Evolutionary conservation across 2,113 vertebrate species (phyloP).

Genomic region (Chloropsis cyanopogon): DNA sequence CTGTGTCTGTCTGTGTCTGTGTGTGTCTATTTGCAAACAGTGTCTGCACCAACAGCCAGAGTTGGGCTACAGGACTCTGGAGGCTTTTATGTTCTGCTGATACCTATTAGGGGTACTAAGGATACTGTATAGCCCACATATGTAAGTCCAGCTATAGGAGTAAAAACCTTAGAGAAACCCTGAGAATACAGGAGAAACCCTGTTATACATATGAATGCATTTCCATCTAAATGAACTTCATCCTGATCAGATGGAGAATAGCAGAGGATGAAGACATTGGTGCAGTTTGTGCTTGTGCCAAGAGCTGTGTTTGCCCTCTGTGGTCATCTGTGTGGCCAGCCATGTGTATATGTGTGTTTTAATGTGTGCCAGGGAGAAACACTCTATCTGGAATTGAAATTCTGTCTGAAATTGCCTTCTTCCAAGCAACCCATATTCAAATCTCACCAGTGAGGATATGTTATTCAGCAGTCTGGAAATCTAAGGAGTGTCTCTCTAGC

Average conservation of each 20-base stretch:
- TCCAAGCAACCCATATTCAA: neutral
- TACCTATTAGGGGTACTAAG: neutral
- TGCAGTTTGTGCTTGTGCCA: neutral
- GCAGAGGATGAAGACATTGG: neutral
- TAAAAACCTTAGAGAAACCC: too few species aligned
- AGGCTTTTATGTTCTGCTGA: neutral
- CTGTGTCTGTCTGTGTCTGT: too few species aligned
- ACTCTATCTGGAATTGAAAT: neutral
- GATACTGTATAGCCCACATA: neutral
- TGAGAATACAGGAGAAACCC: neutral
- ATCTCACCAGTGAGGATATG: neutral
- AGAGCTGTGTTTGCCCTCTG: neutral
- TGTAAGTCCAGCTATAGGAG: neutral
- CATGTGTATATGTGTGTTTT: too few species aligned
- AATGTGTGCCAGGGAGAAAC: neutral
- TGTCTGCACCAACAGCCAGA: neutral
- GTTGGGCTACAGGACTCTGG: neutral
- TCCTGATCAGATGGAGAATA: neutral
- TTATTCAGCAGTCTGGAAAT: neutral
- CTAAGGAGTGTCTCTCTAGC: neutral
- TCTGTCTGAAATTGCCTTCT: neutral
- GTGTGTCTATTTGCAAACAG: neutral
- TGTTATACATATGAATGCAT: neutral
- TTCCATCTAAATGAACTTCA: neutral
- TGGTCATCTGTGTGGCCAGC: neutral